Evolutionary conservation across 2,888 invertebrate species (phyloP).

Genomic region (Toxonevra muliebris): DNA sequence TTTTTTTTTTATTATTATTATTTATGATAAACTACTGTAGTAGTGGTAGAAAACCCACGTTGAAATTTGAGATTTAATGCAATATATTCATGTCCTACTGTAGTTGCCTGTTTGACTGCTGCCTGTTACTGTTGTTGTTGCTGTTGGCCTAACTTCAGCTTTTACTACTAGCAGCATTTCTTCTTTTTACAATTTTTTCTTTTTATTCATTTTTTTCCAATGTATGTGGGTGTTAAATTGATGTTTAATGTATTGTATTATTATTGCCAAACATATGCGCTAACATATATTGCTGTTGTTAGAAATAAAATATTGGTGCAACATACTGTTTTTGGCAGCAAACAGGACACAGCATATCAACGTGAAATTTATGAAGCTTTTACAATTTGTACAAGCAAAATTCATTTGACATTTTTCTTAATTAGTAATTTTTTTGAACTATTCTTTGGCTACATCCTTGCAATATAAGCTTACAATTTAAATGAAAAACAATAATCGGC

Average conservation of each 20-base stretch:
- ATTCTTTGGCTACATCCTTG: not conserved
- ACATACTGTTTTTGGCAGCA: too few species aligned
- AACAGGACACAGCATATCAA: too few species aligned
- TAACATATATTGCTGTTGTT: too few species aligned
- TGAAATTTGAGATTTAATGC: constrained; percentile 18
- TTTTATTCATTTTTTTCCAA: too few species aligned
- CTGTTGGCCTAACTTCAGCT: not conserved
- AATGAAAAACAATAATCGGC: not conserved
- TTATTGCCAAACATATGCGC: too few species aligned
- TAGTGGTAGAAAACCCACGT: not conserved
- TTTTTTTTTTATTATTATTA: too few species aligned
- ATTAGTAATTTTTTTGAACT: not conserved
- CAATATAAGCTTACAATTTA: not conserved
- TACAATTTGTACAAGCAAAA: not conserved
- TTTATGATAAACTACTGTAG: not conserved
- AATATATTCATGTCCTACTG: not conserved
- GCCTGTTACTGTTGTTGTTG: too few species aligned
- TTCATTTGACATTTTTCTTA: not conserved
- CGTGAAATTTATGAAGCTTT: not conserved
- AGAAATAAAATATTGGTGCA: too few species aligned
- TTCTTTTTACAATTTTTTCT: too few species aligned
- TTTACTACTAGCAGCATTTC: too few species aligned
- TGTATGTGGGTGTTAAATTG: constrained; percentile 31
- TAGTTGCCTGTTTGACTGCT: too few species aligned
- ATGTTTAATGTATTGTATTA: not conserved